phyloP scores from a whole-genome alignment of 2,888 invertebrate species.

The Chaetogeoica ovagalla region DNA sequence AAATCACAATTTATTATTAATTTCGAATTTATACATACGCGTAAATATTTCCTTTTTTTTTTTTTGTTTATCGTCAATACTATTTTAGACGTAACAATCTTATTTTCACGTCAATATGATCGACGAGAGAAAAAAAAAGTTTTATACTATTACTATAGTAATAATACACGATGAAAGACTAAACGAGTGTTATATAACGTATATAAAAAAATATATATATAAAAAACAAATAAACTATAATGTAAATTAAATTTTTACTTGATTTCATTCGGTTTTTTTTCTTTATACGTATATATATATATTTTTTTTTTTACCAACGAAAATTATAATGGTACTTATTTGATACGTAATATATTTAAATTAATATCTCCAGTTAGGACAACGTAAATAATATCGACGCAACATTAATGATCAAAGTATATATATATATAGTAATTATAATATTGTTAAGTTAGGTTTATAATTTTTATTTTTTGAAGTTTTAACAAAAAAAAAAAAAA shows the following conservation, averaged over 20 bases:
- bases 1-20: slow-evolving; percentile 50
- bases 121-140: neutral
- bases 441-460: slow-evolving; percentile 43
- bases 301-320: slow-evolving; percentile 14
- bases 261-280: slow-evolving; percentile 17
- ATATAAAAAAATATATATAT: slow-evolving; percentile 1
- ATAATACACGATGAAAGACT: slow-evolving; percentile 29
- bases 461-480: slow-evolving; percentile 32
- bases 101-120: neutral
- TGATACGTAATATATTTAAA: neutral
- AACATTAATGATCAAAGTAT: slow-evolving; percentile 29
- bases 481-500: slow-evolving; percentile 28
- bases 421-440: slow-evolving; percentile 17
- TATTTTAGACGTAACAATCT: slow-evolving; percentile 29
- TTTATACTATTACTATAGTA: neutral
- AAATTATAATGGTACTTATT: slow-evolving; percentile 26
- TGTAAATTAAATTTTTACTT: slow-evolving; percentile 29
- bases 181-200: slow-evolving; percentile 6
- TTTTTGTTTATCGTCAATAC: too few species aligned
- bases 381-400: neutral
- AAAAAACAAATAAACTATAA: slow-evolving; percentile 35
- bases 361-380: slow-evolving; percentile 51
- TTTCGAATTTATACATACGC: slow-evolving; percentile 3
- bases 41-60: slow-evolving; percentile 11
- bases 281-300: neutral